phyloP scores from a whole-genome alignment of 2,113 vertebrate genomes.

The Charadrius vociferus region DNA sequence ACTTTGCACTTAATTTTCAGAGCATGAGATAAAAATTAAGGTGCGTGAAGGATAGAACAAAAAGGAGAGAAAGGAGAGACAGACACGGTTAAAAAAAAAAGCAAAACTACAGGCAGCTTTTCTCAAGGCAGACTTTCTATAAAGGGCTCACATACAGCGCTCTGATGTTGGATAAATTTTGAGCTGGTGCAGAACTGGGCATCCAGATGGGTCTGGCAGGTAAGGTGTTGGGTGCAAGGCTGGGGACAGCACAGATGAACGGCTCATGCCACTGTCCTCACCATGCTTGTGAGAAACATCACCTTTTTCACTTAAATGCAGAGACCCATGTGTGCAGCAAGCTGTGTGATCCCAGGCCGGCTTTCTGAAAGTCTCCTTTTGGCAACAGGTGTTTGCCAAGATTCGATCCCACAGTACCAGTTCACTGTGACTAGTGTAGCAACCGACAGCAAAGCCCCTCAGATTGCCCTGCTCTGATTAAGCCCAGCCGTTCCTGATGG shows the following conservation, averaged over 20 bases:
- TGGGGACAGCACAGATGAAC: not conserved
- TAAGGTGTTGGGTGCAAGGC: fast-evolving
- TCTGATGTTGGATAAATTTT: not conserved
- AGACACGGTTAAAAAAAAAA: not conserved
- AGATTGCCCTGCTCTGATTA: not conserved
- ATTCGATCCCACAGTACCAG: not conserved
- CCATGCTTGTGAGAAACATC: not conserved
- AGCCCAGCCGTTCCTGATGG: not conserved
- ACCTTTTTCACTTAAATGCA: not conserved
- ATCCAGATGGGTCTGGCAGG: not conserved
- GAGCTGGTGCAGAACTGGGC: not conserved
- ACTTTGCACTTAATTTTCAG: not conserved
- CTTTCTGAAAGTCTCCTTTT: not conserved
- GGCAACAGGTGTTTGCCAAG: not conserved
- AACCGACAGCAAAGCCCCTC: not conserved
- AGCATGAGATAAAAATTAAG: not conserved
- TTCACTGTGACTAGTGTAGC: not conserved
- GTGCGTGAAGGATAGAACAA: not conserved
- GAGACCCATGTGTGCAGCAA: not conserved
- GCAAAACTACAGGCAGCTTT: not conserved
- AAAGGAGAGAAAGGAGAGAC: not conserved
- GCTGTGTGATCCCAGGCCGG: not conserved
- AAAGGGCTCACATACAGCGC: not conserved
- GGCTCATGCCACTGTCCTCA: not conserved
- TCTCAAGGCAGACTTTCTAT: not conserved